phyloP scores from a whole-genome alignment of 2,113 vertebrate genomes.

The Solea senegalensis region DNA sequence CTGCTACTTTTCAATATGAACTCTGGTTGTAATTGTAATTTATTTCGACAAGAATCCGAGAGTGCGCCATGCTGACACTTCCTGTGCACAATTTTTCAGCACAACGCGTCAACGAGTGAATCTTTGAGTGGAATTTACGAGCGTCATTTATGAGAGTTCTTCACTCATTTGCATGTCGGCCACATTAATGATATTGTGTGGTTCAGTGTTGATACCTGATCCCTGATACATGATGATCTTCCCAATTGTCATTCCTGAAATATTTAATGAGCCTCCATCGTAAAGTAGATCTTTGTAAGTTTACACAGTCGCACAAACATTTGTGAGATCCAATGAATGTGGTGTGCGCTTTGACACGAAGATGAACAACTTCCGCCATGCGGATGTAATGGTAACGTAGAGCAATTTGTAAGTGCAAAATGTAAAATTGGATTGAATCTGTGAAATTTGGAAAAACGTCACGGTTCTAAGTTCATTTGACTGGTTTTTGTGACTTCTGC shows the following conservation, averaged over 20 bases:
- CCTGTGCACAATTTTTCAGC: background rate
- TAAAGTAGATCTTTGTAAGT: background rate
- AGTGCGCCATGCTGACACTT: background rate
- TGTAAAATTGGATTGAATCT: no score
- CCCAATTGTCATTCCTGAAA: background rate
- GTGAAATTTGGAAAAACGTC: no score
- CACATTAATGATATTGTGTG: background rate
- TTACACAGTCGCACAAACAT: background rate
- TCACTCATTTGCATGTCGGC: constrained; percentile 13
- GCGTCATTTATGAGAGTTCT: constrained; percentile 2
- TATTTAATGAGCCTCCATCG: background rate
- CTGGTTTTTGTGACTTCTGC: no score
- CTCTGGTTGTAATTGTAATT: no score
- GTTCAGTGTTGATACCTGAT: background rate
- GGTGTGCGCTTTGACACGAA: background rate
- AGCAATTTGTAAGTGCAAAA: background rate
- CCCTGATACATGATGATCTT: background rate
- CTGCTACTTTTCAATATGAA: background rate
- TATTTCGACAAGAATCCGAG: no score
- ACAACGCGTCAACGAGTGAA: background rate
- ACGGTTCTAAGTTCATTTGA: no score
- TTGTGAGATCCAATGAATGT: background rate
- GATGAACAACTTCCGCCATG: background rate
- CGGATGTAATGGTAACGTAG: background rate
- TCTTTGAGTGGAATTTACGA: background rate